Conservation (phyloP, 2,888 invertebrate species). For the Dryadula phaetusa region DNA sequence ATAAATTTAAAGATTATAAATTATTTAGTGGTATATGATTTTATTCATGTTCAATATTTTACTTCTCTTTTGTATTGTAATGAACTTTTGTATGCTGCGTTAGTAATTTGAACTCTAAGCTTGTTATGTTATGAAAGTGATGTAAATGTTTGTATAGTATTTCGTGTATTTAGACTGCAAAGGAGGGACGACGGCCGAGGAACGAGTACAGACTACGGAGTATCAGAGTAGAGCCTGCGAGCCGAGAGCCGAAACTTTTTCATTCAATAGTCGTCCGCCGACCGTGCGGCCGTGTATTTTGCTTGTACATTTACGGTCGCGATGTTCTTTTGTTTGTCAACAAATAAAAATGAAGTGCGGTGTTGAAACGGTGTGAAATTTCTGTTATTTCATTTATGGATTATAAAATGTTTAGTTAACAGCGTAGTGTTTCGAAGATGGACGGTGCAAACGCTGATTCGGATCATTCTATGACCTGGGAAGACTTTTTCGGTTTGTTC, state of each 20-base stretch:
- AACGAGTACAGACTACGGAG: slow-evolving; percentile 23
- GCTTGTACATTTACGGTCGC: slow-evolving; percentile 54
- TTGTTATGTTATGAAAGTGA: slow-evolving; percentile 12
- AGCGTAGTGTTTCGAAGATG: slow-evolving; percentile 68
- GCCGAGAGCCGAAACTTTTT: slow-evolving; percentile 49
- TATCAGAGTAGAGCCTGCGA: slow-evolving; percentile 11
- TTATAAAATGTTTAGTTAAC: slow-evolving; percentile 58
- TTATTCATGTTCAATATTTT: too few species aligned
- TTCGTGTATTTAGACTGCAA: slow-evolving; percentile 18
- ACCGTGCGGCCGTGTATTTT: slow-evolving; percentile 56
- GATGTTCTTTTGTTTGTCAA: slow-evolving; percentile 76
- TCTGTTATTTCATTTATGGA: slow-evolving; percentile 44
- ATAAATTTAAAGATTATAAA: not conserved
- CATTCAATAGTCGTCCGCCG: slow-evolving; percentile 64
- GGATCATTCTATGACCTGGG: slow-evolving; percentile 89
- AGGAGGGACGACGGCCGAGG: slow-evolving; percentile 30
- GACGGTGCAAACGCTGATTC: slow-evolving; percentile 85
- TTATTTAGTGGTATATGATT: too few species aligned
- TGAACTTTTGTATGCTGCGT: too few species aligned
- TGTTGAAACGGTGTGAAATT: slow-evolving; percentile 41
- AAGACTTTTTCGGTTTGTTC: slow-evolving; percentile 88
- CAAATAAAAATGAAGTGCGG: slow-evolving; percentile 57
- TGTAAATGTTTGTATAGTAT: slow-evolving; percentile 13
- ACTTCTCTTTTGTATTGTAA: not conserved
- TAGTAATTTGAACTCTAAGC: slow-evolving; percentile 1